These are phyloP conservation scores for Ariopsis seemanni DNA, from an alignment of 2,113 vertebrate genomes.

Conservation along the genomic window DNA sequence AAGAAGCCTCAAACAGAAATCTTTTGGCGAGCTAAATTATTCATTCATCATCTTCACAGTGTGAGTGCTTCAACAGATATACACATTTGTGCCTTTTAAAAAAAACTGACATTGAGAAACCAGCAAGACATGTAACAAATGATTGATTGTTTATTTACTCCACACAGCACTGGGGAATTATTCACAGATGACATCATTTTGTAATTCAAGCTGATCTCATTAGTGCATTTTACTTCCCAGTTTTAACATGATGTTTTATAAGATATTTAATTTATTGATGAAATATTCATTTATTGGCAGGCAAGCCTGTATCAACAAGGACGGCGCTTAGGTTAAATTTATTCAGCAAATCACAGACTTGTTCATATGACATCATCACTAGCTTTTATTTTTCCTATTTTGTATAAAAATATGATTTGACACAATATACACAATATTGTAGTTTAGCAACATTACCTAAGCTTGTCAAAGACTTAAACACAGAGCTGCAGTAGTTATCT, in stretches of 20 bases:
- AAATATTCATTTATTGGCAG: background rate
- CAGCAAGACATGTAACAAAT: background rate
- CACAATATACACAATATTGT: background rate
- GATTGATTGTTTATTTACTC: background rate
- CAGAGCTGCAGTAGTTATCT: background rate
- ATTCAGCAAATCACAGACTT: background rate
- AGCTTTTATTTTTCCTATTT: background rate
- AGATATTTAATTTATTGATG: too few relatives aligned
- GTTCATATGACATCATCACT: background rate
- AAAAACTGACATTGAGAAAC: background rate
- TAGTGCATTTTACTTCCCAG: background rate
- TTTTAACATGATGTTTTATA: too few relatives aligned
- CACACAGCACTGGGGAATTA: background rate
- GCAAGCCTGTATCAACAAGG: background rate
- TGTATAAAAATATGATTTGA: background rate
- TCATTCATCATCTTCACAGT: background rate
- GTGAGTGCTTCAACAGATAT: background rate
- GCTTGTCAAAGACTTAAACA: background rate
- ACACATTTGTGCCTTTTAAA: background rate
- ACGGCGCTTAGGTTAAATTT: background rate
- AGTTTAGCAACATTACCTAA: background rate
- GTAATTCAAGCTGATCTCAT: background rate
- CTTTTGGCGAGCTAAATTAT: slow-evolving; percentile 9
- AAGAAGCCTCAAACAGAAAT: background rate
- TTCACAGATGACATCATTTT: background rate